Percentiles rank a stretch among this genome's conserved stretches.
Conservation (phyloP, 2,888 invertebrate species). For the Cantharis flavilabris region DNA sequence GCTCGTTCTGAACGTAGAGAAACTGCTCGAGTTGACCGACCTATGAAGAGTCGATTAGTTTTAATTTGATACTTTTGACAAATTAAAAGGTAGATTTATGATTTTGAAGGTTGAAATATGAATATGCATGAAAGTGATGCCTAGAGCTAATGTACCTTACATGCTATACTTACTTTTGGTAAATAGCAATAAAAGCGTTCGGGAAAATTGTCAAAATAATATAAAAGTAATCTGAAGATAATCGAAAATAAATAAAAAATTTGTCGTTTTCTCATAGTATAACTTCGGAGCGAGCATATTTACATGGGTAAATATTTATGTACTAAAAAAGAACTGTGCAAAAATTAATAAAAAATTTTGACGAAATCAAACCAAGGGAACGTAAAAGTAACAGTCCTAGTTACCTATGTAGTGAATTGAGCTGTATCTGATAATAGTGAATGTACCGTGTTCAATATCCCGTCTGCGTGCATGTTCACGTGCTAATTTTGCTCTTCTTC, state of each 20-base stretch:
- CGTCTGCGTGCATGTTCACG: slow-evolving; percentile 80
- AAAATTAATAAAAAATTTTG: neutral
- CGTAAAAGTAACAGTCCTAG: slow-evolving; percentile 42
- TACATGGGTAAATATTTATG: neutral
- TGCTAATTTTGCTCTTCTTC: slow-evolving; percentile 81
- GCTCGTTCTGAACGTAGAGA: slow-evolving; percentile 68
- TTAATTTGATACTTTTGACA: neutral
- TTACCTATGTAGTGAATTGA: slow-evolving; percentile 74
- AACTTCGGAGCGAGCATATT: neutral
- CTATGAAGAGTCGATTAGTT: slow-evolving; percentile 45
- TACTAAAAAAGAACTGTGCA: neutral
- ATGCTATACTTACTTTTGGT: neutral
- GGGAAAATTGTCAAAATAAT: neutral
- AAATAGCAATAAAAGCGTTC: neutral
- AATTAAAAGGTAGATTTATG: neutral
- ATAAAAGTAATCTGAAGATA: neutral
- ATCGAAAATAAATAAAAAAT: neutral
- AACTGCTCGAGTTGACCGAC: slow-evolving; percentile 63
- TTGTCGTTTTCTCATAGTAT: neutral
- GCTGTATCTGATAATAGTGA: slow-evolving; percentile 79
- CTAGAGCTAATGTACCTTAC: neutral
- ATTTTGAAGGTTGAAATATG: neutral
- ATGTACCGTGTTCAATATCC: slow-evolving; percentile 80
- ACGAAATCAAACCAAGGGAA: slow-evolving; percentile 9
- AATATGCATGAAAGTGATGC: neutral